Conservation (phyloP, 2,888 invertebrate species). For the Clostera curtula region DNA sequence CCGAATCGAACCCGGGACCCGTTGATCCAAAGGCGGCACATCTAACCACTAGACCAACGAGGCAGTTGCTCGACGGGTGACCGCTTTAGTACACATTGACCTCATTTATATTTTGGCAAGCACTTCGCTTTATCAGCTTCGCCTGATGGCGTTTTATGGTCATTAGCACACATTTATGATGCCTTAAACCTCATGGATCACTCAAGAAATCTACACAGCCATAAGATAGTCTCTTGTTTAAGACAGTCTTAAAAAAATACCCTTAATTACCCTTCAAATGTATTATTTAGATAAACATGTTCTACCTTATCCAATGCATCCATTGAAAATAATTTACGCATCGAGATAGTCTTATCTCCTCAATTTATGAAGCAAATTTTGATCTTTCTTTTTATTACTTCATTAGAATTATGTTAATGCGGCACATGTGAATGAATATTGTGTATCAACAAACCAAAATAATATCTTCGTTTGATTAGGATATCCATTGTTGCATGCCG, state of each 20-base stretch:
- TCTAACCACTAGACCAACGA: slow-evolving; percentile 13
- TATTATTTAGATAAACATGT: too few relatives aligned
- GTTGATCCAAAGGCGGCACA: too few relatives aligned
- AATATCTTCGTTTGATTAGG: slow-evolving; percentile 15
- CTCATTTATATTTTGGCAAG: slow-evolving; percentile 1
- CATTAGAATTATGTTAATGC: slow-evolving; percentile 10
- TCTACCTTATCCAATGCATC: too few relatives aligned
- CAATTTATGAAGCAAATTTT: neutral
- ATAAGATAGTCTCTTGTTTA: too few relatives aligned
- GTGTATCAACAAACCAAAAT: slow-evolving; percentile 7
- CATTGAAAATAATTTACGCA: too few relatives aligned
- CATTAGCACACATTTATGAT: neutral
- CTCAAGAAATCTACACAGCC: too few relatives aligned
- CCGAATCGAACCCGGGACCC: too few relatives aligned
- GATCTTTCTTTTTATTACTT: slow-evolving; percentile 4
- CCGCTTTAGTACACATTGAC: neutral
- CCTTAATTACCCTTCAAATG: too few relatives aligned
- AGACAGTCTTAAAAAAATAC: too few relatives aligned
- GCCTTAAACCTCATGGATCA: too few relatives aligned
- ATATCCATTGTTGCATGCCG: slow-evolving; percentile 17
- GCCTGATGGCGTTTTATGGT: neutral
- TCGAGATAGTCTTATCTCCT: neutral
- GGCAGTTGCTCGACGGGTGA: slow-evolving; percentile 10
- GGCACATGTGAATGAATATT: slow-evolving; percentile 15
- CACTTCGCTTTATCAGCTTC: neutral